These are phyloP conservation scores for Folsomia manolachei DNA, from an alignment of 2,888 invertebrate species.

Conservation along the genomic window DNA sequence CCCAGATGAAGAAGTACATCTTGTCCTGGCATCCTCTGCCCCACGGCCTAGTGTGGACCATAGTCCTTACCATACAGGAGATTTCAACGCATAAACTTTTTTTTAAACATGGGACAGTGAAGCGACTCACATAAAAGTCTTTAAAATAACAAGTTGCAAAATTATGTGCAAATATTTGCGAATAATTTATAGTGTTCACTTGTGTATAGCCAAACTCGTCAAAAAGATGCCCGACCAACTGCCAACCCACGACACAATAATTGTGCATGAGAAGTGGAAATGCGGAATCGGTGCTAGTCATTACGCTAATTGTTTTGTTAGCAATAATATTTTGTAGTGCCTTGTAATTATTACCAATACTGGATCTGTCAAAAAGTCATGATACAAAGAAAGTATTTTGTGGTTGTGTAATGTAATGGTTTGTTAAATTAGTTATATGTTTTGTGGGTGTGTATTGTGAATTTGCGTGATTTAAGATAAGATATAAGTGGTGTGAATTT, in stretches of 20 bases:
- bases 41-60: slow-evolving; percentile 28
- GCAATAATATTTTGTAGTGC: background rate
- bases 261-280: background rate
- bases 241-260: background rate
- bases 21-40: slow-evolving; percentile 12
- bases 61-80: slow-evolving; percentile 23
- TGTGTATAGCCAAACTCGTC: background rate
- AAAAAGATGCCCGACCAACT: background rate
- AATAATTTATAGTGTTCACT: background rate
- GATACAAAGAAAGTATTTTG: background rate
- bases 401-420: no score
- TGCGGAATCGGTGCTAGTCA: background rate
- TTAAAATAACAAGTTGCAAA: no score
- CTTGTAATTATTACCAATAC: background rate
- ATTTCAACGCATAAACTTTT: background rate
- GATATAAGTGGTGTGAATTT: no score
- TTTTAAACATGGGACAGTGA: no score
- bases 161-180: background rate
- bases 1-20: slow-evolving; percentile 25
- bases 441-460: no score
- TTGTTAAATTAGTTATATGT: background rate
- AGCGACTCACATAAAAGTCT: no score
- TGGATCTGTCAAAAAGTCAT: background rate
- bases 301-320: no score
- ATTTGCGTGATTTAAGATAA: no score